phyloP scores from a whole-genome alignment of 2,797 vertebrate species.

The Ptychadena robeensis region DNA sequence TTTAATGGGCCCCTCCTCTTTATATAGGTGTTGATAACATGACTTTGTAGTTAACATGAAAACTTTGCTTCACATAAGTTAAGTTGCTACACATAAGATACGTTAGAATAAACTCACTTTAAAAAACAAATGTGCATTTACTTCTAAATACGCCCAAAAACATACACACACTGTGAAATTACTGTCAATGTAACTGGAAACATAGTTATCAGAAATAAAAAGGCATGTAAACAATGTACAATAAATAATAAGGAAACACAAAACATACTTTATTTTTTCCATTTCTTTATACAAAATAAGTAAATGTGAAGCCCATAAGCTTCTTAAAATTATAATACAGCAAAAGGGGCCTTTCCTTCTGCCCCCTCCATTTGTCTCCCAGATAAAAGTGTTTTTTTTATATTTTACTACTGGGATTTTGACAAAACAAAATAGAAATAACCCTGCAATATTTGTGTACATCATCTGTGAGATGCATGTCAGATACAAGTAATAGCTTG shows the following conservation, averaged over 20 bases:
- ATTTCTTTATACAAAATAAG: constrained; percentile 82
- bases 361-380: constrained; percentile 21
- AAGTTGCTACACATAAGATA: background rate
- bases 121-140: background rate
- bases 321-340: constrained; percentile 80
- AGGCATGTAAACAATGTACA: constrained; percentile 70
- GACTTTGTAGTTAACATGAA: background rate
- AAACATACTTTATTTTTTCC: constrained; percentile 80
- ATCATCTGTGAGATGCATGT: constrained; percentile 7
- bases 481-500: constrained; percentile 6
- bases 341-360: constrained; percentile 54
- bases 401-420: background rate
- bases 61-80: background rate
- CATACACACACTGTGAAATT: background rate
- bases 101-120: background rate
- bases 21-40: no score
- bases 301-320: constrained; percentile 78
- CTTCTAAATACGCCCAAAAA: background rate
- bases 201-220: constrained; percentile 43
- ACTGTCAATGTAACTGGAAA: background rate
- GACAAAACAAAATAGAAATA: constrained; percentile 4
- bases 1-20: no score
- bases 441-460: constrained; percentile 7
- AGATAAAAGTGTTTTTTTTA: background rate
- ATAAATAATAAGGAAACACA: constrained; percentile 84